A percentile compares a stretch with the other conserved stretches of the same genome.
phyloP scores from a whole-genome alignment of 2,888 invertebrate species.

The Cerceris ruficornis region DNA sequence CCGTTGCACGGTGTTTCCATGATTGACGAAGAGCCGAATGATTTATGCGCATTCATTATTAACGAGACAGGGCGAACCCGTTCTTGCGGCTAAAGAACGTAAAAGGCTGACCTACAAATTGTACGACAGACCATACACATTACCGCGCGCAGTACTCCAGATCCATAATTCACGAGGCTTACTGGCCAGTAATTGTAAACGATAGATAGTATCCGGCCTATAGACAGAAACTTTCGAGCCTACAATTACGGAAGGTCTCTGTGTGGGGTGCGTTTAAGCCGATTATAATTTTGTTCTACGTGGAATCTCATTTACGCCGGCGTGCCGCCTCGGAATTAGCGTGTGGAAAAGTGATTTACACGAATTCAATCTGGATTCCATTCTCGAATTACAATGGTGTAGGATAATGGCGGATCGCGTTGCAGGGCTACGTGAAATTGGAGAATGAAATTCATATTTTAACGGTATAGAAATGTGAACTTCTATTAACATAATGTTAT shows the following conservation, averaged over 20 bases:
- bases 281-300: conserved; percentile 29
- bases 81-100: conserved; percentile 20
- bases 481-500: background rate
- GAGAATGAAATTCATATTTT: too few relatives aligned
- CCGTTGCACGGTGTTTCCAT: background rate
- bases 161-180: conserved; percentile 52
- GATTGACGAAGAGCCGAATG: conserved; percentile 14
- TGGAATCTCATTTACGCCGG: conserved; percentile 12
- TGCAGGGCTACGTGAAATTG: too few relatives aligned
- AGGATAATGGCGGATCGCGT: too few relatives aligned
- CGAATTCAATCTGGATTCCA: too few relatives aligned
- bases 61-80: conserved; percentile 13
- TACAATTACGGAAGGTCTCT: conserved; percentile 27
- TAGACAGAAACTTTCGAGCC: conserved; percentile 37
- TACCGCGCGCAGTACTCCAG: conserved; percentile 32
- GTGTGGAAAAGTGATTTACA: background rate
- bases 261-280: conserved; percentile 41
- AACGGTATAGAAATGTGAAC: too few relatives aligned
- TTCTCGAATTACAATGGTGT: too few relatives aligned
- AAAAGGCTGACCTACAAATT: conserved; percentile 54
- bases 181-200: conserved; percentile 46
- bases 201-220: conserved; percentile 24
- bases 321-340: conserved; percentile 22
- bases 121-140: conserved; percentile 37
- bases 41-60: conserved; percentile 37